Evolutionary conservation across 2,113 vertebrate genomes (phyloP), one percentile per base, ranked within the genome.

Genomic region (Phrynosoma platyrhinos): DNA sequence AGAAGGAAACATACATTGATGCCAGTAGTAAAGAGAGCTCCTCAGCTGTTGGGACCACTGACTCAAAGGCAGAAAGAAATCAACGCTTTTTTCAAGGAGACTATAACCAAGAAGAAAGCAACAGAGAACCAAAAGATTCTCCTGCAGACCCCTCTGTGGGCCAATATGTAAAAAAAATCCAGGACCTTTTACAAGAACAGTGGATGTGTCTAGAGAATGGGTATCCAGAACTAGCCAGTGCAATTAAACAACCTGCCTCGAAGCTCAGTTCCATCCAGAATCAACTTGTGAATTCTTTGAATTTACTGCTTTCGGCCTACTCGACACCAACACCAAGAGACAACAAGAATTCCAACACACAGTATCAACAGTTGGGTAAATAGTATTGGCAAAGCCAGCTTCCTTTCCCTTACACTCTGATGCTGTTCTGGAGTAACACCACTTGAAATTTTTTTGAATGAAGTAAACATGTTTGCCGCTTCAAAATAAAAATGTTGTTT

Each of bases 241-340:
- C 97, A 40, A 97, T 97, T 71, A 97, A 96, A 77, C 98, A 98
- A 85, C 97, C 97, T 0, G 97, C 98, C 58, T 99, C 98, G 87
- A 99, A 99, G 95, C 98, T 99, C 96, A 99, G 98, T 95, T 98
- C 98, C 82, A 99, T 99, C 91, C 98, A 99, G 95, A 98, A 97
- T 95, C 99, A 99, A 78, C 95, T 99, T 84, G 98, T 99, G 90
- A 99, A 98, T 92, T 99, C 98, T 82, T 97, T 99, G 85, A 99
- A 98, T 94, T 97, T 98, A 30, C 96, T 99, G 92, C 98, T 99
- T 71, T 98, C 98, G 2, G 98, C 98, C 92, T 99, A 98, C 94
- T 98, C 98, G 0, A 94, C 95, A 0, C 98, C 97, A 68, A 95
- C 94, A 36, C 97, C 98, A 0, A 71, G 87, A 1, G 95, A 93